Conservation (phyloP, 1,140 invertebrate genomes). For the Aphelenchoides avenae region DNA sequence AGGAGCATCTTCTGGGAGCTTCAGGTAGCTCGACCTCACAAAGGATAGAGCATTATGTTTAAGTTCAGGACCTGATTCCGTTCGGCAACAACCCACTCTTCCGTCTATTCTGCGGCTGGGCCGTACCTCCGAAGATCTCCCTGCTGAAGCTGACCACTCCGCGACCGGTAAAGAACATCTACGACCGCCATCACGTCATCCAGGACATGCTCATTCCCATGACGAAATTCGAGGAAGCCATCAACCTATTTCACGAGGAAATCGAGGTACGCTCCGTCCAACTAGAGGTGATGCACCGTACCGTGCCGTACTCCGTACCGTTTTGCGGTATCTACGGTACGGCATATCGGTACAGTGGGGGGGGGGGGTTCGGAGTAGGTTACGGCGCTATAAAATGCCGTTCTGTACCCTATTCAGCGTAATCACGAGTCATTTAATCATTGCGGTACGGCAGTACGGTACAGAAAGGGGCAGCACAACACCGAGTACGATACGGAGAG, state of each 20-base stretch:
- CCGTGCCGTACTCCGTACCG: not conserved
- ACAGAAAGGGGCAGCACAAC: too few relatives aligned
- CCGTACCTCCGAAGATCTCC: slow-evolving; percentile 77
- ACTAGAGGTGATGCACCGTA: too few relatives aligned
- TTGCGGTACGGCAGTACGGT: too few relatives aligned
- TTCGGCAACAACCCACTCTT: slow-evolving; percentile 77
- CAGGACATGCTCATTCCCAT: slow-evolving; percentile 79
- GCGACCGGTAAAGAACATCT: slow-evolving; percentile 70
- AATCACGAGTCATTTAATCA: too few relatives aligned
- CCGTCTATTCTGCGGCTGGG: slow-evolving; percentile 72
- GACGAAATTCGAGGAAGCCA: slow-evolving; percentile 65
- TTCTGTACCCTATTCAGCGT: too few relatives aligned
- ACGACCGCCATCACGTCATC: slow-evolving; percentile 75
- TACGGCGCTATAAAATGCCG: too few relatives aligned
- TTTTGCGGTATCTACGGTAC: slow-evolving; percentile 7
- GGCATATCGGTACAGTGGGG: too few relatives aligned
- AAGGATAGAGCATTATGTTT: not conserved
- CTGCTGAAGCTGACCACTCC: slow-evolving; percentile 77
- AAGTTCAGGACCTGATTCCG: slow-evolving; percentile 72
- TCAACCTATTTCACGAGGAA: slow-evolving; percentile 69
- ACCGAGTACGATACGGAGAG: too few relatives aligned
- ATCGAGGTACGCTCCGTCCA: slow-evolving; percentile 71
- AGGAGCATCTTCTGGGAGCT: slow-evolving; percentile 77
- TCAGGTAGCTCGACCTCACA: slow-evolving; percentile 63
- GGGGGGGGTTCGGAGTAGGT: slow-evolving; percentile 22